Evolutionary conservation across 2,113 vertebrate species (phyloP), one percentile per base, ranked within the genome.

Genomic region (Corapipo altera): DNA sequence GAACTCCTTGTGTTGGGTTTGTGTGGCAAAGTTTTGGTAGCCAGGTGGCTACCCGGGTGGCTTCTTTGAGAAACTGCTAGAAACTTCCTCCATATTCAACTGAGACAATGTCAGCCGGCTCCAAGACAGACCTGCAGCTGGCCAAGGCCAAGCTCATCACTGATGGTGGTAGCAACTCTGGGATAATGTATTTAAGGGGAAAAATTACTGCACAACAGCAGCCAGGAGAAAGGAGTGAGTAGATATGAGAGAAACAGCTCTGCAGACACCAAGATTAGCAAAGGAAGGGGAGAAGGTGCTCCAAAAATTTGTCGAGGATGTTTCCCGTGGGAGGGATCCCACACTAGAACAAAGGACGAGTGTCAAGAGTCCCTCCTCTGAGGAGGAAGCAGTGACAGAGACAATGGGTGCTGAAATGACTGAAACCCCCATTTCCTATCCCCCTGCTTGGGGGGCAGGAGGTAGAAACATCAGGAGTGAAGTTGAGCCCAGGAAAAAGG

Each of bases 51-150:
- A 2, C 51, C 41, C 21, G 35, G 12, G 18, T 61, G 26, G 15
- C 41, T 74, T 49, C 48, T 62, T 41, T 80, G 69, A 62, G 54
- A 62, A 17, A 7, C 39, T 30, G 15, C 15, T 19, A 74, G 41
- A 43, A 37, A 16, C 10, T 80, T 69, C 12, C 0, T 0, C 22
- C 13, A 2, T 18, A 15, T 49, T 32, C 0, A 0, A 30, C 8
- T 24, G 41, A 62, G 48, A 11, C 48, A 43, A 14, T 17, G 26
- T 30, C 43, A 46, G 14, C 15, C 0, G 0, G 39, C n/a, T 55
- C 39, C 15, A 16, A 26, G 37, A 32, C 6, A 35, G 59, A 48
- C 3, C 17, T 24, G 13, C 6, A 23, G 11, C 52, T 48, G 75
- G 46, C 30, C n/a, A 54, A 54, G 24, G 24, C 39, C 0, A 1